Base-by-base conservation (phyloP, 2,113 vertebrate species). In the Ailurus styani region DNA sequence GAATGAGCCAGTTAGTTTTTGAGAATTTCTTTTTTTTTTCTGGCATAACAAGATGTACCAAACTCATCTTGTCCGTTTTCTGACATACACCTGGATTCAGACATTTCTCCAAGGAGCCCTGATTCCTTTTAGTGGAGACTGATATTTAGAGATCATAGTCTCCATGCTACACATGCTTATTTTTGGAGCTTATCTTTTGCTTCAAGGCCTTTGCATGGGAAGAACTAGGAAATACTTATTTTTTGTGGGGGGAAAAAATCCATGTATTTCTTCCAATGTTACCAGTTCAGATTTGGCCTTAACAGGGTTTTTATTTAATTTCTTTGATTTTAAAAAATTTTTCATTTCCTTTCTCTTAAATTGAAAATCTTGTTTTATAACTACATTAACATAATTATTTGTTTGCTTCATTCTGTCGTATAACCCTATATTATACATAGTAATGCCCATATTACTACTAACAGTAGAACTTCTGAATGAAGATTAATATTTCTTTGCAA, bases 111-210 rank as follows among this genome's bases (percentile, higher is more conserved):
- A 60, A 1, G 29, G 52, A 90, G 6, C 52, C 54, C 21, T 42
- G 42, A 37, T 27, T 42, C 50, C 60, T 66, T 73, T 45, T 3
- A 73, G 47, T 31, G 55, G 45, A 64, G 25, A n/a, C 2, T 2
- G 3, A 3, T 10, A 4, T n/a, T 29, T 27, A 23, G 40, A 40
- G n/a, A 6, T 4, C 2, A 2, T 50, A 18, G 1, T 31, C 21
- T 4, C 14, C 37, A 47, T 50, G 25, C 75, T 20, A 2, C 29
- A 60, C 37, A 8, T 13, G 1, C 31, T 55, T 40, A 18, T 21
- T 34, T 29, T 45, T 55, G 27, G 7, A 23, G 34, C 25, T 54
- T 60, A 31, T 50, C 14, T 60, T 50, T 66, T 57, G 50, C 52
- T 90, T 55, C 66, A 18, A 27, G 66, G 5, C 20, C 27, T 77